Percentiles rank a stretch among this genome's conserved stretches.
Conservation (phyloP, 2,888 invertebrate genomes). For the Camptogramma bilineatum region DNA sequence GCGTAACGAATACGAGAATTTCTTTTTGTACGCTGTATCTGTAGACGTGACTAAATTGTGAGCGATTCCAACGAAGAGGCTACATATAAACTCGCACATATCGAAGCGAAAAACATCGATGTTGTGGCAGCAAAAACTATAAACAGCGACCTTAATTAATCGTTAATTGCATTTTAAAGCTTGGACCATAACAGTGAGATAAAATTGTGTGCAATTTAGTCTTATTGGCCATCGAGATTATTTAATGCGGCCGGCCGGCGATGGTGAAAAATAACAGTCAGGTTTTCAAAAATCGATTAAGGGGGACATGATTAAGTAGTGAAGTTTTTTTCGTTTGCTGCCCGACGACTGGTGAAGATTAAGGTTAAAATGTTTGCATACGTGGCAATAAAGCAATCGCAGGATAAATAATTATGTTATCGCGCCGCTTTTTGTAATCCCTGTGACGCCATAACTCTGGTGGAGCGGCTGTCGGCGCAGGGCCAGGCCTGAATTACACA, state of each 20-base stretch:
- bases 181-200: slow-evolving; percentile 52
- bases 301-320: slow-evolving; percentile 76
- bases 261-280: slow-evolving; percentile 72
- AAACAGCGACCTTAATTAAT: slow-evolving; percentile 51
- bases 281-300: slow-evolving; percentile 80
- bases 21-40: slow-evolving; percentile 41
- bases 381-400: slow-evolving; percentile 71
- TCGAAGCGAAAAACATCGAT: slow-evolving; percentile 43
- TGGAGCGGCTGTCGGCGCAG: slow-evolving; percentile 38
- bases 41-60: slow-evolving; percentile 43
- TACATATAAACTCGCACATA: slow-evolving; percentile 37
- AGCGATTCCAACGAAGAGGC: slow-evolving; percentile 28
- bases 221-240: slow-evolving; percentile 67
- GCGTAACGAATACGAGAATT: slow-evolving; percentile 45
- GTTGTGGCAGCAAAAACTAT: slow-evolving; percentile 45
- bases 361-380: slow-evolving; percentile 76
- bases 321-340: slow-evolving; percentile 59
- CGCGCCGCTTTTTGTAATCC: slow-evolving; percentile 64
- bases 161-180: slow-evolving; percentile 59
- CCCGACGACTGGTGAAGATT: slow-evolving; percentile 55
- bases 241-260: slow-evolving; percentile 63
- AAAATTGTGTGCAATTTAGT: slow-evolving; percentile 70
- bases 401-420: slow-evolving; percentile 76
- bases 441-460: slow-evolving; percentile 59
- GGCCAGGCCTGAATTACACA: slow-evolving; percentile 32